Evolutionary conservation across 2,113 vertebrate species (phyloP), one percentile per base, ranked within the genome.

Genomic region (Spea multiplicata): DNA sequence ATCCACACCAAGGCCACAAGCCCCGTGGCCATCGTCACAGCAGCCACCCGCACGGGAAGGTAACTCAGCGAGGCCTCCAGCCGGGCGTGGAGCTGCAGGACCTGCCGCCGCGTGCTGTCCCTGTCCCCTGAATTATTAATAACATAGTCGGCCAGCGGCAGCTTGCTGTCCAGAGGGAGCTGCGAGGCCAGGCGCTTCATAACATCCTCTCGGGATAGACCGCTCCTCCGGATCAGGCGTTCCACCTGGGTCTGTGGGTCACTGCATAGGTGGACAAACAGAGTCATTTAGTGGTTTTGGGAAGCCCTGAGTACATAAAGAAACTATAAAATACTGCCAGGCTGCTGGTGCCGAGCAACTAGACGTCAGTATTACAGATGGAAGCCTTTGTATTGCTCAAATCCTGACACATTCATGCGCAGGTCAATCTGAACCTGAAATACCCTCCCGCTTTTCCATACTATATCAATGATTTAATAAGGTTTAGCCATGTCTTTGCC

Each of bases 101-200:
- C 94, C 89, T 99, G 96, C 71, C 87, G 87, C 17, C 92, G 91
- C 0, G 94, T 96, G 87, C 87, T 84, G 71, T 95, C 93, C 12
- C 90, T 71, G 73, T 92, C 90, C 78, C 96, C 91, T 0, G 94
- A 97, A 91, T 99, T 99, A 86, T 99, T 94, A 0, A 99, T 89
- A n/a, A 98, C 83, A 0, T 97, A 93, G 52, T 80, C 92, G 3
- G 97, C 97, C 76, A 98, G 66, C 50, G 84, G 88, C 7, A 88
- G 89, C 88, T 99, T 99, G 84, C 98, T 92, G 0, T 94, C 94
- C 80, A 99, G 92, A 0, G 96, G 95, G 89, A 99, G 95, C 90
- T 99, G 97, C 0, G 95, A 89, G 0, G 92, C 80, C 52, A 99
- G 77, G 6, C 96, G 95, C 72, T 93, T 94, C 84, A 94, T 88